Evolutionary conservation across 2,113 vertebrate genomes (phyloP).

Genomic region (Scomber japonicus): DNA sequence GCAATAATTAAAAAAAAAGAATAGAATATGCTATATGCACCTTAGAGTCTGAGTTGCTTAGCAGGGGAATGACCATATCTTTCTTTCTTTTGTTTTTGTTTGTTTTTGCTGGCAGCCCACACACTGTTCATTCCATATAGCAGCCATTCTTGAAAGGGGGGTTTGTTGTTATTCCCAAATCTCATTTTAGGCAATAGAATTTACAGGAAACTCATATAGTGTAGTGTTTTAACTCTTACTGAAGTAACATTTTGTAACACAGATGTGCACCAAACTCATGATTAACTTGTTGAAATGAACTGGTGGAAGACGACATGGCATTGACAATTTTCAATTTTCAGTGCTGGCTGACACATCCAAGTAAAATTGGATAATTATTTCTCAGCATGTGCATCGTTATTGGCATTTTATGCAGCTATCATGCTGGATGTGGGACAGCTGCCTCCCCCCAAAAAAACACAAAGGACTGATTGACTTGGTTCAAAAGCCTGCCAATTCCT

Average conservation of each 20-base stretch:
- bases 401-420: constrained; percentile 36
- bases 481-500: constrained; percentile 67
- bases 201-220: background rate
- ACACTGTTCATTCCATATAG: background rate
- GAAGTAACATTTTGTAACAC: constrained; percentile 2
- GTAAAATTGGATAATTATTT: constrained; percentile 57
- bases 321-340: constrained; percentile 21
- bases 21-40: background rate
- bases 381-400: constrained; percentile 41
- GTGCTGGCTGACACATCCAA: constrained; percentile 26
- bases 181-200: background rate
- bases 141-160: background rate
- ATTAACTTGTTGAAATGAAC: constrained; percentile 30
- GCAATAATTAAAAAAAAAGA: too few species aligned
- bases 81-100: too few species aligned
- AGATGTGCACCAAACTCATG: constrained; percentile 21
- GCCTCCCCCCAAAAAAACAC: constrained; percentile 31
- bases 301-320: constrained; percentile 33
- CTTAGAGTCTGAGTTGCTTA: background rate
- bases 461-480: constrained; percentile 70
- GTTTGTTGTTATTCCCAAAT: constrained; percentile 10
- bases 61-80: background rate
- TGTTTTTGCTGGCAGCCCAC: constrained; percentile 4
- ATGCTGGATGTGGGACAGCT: constrained; percentile 55
- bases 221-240: background rate